Evolutionary conservation across 2,888 invertebrate genomes (phyloP).

Genomic region (Poecilus cupreus): DNA sequence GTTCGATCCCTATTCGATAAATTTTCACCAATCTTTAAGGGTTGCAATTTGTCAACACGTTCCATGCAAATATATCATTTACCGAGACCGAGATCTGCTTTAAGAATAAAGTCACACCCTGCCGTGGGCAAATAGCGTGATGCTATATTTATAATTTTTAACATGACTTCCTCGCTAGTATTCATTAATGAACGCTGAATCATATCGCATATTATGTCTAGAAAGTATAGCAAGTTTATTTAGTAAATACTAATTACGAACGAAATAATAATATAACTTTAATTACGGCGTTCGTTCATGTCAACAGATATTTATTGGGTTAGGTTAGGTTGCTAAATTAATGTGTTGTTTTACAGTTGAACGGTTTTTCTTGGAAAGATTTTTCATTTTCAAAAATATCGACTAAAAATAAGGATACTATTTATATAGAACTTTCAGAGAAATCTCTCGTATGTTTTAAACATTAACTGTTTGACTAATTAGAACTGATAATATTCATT

Average conservation of each 20-base stretch:
- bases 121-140: too few relatives aligned
- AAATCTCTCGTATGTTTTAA: not conserved
- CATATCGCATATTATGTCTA: not conserved
- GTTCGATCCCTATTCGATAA: too few relatives aligned
- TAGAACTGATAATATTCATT: not conserved
- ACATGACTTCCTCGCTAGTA: too few relatives aligned
- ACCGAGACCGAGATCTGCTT: too few relatives aligned
- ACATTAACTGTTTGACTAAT: not conserved
- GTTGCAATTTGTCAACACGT: too few relatives aligned
- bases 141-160: too few relatives aligned
- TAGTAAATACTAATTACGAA: not conserved
- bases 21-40: too few relatives aligned
- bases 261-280: not conserved
- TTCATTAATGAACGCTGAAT: too few relatives aligned
- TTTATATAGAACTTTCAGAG: not conserved
- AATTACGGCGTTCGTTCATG: not conserved
- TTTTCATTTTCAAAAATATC: not conserved
- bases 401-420: not conserved
- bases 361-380: conserved; percentile 3
- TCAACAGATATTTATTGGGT: not conserved
- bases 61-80: too few relatives aligned
- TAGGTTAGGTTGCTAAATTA: conserved; percentile 5
- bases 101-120: too few relatives aligned
- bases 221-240: not conserved
- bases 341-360: conserved; percentile 5